Evolutionary conservation across 1,140 invertebrate species (phyloP), one percentile per base, ranked within the genome.

Genomic region (Tribolium castaneum): DNA sequence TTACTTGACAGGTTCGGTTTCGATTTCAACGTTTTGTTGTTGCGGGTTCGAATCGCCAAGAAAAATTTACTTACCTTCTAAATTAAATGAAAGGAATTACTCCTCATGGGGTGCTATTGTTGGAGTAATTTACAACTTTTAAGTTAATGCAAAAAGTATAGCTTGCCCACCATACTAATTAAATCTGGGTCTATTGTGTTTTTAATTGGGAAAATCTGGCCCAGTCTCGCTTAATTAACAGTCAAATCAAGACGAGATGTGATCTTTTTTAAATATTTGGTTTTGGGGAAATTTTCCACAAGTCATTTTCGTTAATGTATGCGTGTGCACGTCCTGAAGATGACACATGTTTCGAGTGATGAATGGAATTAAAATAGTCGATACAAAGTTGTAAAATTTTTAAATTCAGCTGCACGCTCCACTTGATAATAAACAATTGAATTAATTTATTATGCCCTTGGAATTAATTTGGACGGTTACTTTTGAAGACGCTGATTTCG

Each of bases 1-100:
- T 76, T 77, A 82, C 78, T 77, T 81, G 76, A 80, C 79, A 79
- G 80, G 80, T 82, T 82, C 78, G 76, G 80, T 81, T 80, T 81
- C 80, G 78, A 80, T 81, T 81, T 81, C 80, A 78, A 76, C 39
- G 74, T 78, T 80, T 75, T 66, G 54, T 66, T 51, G 25, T 30
- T 30, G 25, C 25, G 6, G 5, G 25, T 30, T 30, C 25, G 25
- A 39, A 12, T 54, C 13, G 19, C 49, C n/a, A n/a, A n/a, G n/a
- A n/a, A n/a, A n/a, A n/a, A n/a, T n/a, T n/a, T n/a, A n/a, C n/a
- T n/a, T n/a, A n/a, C n/a, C n/a, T n/a, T n/a, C n/a, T n/a, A 19
- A 19, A 19, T 19, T 19, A 19, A 19, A 2, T 19, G 2, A 19
- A 19, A 2, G 16, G 16, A 19, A 2, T 19, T 19, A 19, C 2